These are phyloP conservation scores for Apaloderma vittatum DNA, from an alignment of 2,113 vertebrate species.

Conservation along the genomic window DNA sequence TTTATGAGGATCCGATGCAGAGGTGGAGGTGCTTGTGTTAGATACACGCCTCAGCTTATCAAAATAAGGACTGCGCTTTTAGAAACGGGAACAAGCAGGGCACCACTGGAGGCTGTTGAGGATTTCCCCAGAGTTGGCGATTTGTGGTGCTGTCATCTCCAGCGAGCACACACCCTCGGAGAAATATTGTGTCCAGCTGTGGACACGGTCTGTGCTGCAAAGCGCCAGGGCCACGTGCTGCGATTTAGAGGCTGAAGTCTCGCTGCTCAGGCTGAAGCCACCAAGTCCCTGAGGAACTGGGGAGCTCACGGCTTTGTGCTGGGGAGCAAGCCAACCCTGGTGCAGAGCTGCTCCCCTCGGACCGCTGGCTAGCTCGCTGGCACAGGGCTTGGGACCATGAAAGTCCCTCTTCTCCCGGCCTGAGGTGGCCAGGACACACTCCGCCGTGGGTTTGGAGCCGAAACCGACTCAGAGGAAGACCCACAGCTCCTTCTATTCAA, in stretches of 20 bases:
- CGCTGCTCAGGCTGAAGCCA: background rate
- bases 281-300: background rate
- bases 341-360: background rate
- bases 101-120: background rate
- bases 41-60: background rate
- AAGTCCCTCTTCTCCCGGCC: background rate
- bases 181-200: background rate
- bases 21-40: rapidly evolving
- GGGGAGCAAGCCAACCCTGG: background rate
- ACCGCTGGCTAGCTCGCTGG: background rate
- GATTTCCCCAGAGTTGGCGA: background rate
- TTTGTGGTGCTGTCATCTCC: background rate
- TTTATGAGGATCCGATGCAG: rapidly evolving
- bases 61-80: background rate
- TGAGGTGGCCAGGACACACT: background rate
- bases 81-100: background rate
- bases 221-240: rapidly evolving
- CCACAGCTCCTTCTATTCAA: background rate
- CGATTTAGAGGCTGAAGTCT: background rate
- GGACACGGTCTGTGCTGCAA: rapidly evolving
- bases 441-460: background rate
- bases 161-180: rapidly evolving
- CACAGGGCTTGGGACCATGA: rapidly evolving
- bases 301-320: background rate
- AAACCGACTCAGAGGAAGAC: background rate